These are phyloP conservation scores for Fulmarus glacialis DNA, from an alignment of 2,113 vertebrate genomes.

Conservation along the genomic window DNA sequence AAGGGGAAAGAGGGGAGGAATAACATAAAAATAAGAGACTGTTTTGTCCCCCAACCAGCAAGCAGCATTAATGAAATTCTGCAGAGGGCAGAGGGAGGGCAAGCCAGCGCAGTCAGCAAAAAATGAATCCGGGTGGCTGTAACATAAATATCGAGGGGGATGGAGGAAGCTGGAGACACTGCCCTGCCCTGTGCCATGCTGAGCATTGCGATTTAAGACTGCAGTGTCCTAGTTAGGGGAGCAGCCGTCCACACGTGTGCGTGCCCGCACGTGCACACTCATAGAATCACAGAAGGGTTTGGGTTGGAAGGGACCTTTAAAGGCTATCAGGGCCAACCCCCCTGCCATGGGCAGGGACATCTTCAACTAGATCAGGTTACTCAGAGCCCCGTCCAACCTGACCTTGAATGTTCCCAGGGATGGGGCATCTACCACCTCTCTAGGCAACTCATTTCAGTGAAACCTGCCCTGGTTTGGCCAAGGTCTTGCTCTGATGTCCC, in stretches of 20 bases:
- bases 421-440: too few species aligned
- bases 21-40: neutral
- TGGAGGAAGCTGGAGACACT: neutral
- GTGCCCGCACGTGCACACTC: rapidly evolving
- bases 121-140: neutral
- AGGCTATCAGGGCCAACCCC: rapidly evolving
- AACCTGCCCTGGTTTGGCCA: neutral
- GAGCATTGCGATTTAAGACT: neutral
- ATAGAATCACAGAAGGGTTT: rapidly evolving
- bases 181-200: neutral
- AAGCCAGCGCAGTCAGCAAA: neutral
- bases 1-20: neutral
- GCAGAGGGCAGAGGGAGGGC: neutral
- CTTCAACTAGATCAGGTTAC: neutral
- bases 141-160: neutral
- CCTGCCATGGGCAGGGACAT: neutral
- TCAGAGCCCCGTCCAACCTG: neutral
- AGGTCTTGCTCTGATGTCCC: neutral
- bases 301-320: neutral
- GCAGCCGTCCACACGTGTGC: rapidly evolving
- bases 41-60: neutral
- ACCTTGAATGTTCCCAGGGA: neutral
- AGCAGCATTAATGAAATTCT: conserved; percentile 21
- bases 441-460: neutral
- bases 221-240: neutral